phyloP scores from a whole-genome alignment of 2,888 invertebrate genomes.

The Sarcophaga subvicina region DNA sequence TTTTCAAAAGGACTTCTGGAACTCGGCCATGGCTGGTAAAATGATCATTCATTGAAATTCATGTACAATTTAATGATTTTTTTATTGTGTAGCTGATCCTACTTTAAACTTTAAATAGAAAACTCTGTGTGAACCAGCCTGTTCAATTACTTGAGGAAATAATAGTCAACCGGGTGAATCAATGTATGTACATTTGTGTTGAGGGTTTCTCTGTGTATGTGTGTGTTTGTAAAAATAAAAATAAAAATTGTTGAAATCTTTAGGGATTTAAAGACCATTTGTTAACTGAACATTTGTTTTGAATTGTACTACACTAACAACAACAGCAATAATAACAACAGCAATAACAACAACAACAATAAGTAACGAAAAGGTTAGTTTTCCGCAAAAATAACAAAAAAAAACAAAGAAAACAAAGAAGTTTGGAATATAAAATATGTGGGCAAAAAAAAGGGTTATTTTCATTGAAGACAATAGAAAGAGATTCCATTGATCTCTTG shows the following conservation, averaged over 20 bases:
- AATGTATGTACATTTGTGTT: not conserved
- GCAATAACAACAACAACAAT: not conserved
- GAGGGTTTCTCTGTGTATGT: not conserved
- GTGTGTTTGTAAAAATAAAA: slow-evolving; percentile 34
- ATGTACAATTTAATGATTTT: too few species aligned
- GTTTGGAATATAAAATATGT: not conserved
- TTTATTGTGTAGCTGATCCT: too few species aligned
- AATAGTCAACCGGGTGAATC: not conserved
- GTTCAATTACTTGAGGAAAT: too few species aligned
- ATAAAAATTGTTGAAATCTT: slow-evolving; percentile 18
- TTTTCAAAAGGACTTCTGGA: too few species aligned
- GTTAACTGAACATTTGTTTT: slow-evolving; percentile 28
- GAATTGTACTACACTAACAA: not conserved
- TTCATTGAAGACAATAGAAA: not conserved
- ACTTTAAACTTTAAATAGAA: too few species aligned
- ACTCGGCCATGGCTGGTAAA: too few species aligned
- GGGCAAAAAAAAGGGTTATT: slow-evolving; percentile 45
- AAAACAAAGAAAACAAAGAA: too few species aligned
- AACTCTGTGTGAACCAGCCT: too few species aligned
- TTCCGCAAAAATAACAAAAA: slow-evolving; percentile 30
- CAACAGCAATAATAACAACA: slow-evolving; percentile 1
- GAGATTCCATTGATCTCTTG: not conserved
- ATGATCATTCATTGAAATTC: too few species aligned
- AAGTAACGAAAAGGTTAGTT: slow-evolving; percentile 58
- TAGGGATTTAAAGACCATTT: slow-evolving; percentile 56